A percentile compares a stretch with the other conserved stretches of the same genome.
phyloP scores from a whole-genome alignment of 2,888 invertebrate genomes.

The Thumatha senex region DNA sequence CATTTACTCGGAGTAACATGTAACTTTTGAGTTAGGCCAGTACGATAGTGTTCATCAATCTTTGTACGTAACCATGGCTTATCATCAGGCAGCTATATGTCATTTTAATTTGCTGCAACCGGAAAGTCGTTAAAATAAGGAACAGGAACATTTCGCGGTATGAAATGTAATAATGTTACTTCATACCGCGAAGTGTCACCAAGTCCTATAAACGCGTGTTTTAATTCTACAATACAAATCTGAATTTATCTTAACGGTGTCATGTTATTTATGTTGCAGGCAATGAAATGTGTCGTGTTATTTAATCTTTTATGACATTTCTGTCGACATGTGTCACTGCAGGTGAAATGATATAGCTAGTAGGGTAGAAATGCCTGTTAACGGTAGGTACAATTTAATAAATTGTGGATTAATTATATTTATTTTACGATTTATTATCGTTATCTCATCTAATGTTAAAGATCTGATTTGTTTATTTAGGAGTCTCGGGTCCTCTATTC shows the following conservation, averaged over 20 bases:
- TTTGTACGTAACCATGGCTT: too few species aligned
- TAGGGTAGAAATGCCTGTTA: slow-evolving; percentile 13
- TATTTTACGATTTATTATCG: too few species aligned
- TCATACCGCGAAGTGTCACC: not conserved
- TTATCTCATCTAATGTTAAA: too few species aligned
- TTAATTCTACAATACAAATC: not conserved
- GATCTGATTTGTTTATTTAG: too few species aligned
- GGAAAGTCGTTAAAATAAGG: not conserved
- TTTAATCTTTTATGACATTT: slow-evolving; percentile 30
- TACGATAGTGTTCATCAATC: too few species aligned
- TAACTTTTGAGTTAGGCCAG: too few species aligned
- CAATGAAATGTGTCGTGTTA: slow-evolving; percentile 13
- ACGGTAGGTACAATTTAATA: not conserved
- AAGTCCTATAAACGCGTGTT: too few species aligned
- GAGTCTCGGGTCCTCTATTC: too few species aligned
- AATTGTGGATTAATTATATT: too few species aligned
- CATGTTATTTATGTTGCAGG: slow-evolving; percentile 3
- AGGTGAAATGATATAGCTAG: slow-evolving; percentile 10
- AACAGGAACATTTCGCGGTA: not conserved
- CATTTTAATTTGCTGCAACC: too few species aligned
- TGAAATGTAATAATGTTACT: not conserved
- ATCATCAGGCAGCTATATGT: too few species aligned
- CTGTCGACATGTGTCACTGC: slow-evolving; percentile 28
- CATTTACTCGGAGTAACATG: too few species aligned
- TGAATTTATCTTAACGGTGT: slow-evolving; percentile 2